These are phyloP conservation scores for Papilio gigon DNA, from an alignment of 2,888 invertebrate genomes.

Conservation along the genomic window DNA sequence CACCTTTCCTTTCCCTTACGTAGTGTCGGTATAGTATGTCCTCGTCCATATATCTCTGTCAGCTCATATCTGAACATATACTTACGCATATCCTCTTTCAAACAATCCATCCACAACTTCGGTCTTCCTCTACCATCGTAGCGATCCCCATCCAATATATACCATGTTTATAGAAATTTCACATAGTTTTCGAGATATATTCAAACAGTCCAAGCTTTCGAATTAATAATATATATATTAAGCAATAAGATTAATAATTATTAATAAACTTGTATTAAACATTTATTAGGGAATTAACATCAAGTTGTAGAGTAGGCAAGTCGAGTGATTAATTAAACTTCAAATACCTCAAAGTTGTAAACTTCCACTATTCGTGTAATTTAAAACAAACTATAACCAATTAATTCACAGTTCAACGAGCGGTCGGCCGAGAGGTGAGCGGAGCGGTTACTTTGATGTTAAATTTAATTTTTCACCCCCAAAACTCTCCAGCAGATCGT, in stretches of 20 bases:
- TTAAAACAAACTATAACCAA: slow-evolving; percentile 39
- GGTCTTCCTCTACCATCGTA: too few relatives aligned
- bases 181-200: too few relatives aligned
- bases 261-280: slow-evolving; percentile 14
- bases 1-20: too few relatives aligned
- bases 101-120: too few relatives aligned
- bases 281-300: slow-evolving; percentile 37
- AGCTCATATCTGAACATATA: too few relatives aligned
- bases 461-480: slow-evolving; percentile 1
- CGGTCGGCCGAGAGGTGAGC: slow-evolving; percentile 20
- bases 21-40: too few relatives aligned
- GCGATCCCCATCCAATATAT: too few relatives aligned
- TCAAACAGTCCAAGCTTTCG: too few relatives aligned
- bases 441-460: slow-evolving; percentile 28
- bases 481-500: not conserved
- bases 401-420: slow-evolving; percentile 34
- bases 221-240: too few relatives aligned
- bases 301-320: slow-evolving; percentile 13
- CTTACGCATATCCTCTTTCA: too few relatives aligned
- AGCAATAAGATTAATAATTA: not conserved
- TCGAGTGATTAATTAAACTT: slow-evolving; percentile 38
- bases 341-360: slow-evolving; percentile 35
- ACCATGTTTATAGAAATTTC: too few relatives aligned
- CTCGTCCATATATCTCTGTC: too few relatives aligned
- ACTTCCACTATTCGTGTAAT: slow-evolving; percentile 38